Evolutionary conservation across 2,113 vertebrate genomes (phyloP).

Genomic region (Chaetura pelagica): DNA sequence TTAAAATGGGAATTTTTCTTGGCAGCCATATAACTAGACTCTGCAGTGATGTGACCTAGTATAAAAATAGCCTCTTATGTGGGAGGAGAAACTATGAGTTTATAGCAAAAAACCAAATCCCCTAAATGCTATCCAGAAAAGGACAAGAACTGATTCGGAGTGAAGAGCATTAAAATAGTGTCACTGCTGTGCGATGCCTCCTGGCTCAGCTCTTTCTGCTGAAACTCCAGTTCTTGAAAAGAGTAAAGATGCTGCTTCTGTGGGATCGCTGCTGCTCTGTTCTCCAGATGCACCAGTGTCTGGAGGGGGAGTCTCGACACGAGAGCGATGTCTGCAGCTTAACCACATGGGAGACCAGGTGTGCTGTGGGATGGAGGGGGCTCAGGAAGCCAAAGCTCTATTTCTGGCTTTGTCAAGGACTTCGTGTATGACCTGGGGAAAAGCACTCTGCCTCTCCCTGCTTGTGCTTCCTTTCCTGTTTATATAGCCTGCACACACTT

Average conservation of each 20-base stretch:
- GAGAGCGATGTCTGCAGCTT: background rate
- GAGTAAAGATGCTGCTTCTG: background rate
- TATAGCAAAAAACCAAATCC: background rate
- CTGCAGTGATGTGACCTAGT: background rate
- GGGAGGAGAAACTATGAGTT: background rate
- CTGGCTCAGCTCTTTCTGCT: background rate
- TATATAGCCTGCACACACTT: background rate
- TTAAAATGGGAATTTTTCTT: background rate
- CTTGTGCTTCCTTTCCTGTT: conserved; percentile 44
- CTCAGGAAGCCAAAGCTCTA: conserved; percentile 45
- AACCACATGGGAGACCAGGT: background rate
- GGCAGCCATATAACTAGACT: background rate
- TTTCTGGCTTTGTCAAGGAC: conserved; percentile 40
- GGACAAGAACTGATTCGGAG: background rate
- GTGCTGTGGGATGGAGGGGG: background rate
- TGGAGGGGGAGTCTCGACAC: background rate
- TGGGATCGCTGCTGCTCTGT: background rate
- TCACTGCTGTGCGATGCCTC: background rate
- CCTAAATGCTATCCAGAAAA: background rate
- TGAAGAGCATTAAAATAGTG: background rate
- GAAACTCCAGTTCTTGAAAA: conserved; percentile 1
- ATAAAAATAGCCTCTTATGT: background rate
- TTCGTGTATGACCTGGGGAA: conserved; percentile 17
- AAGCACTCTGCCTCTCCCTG: conserved; percentile 8
- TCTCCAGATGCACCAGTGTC: background rate